Conservation (phyloP, 2,113 vertebrate genomes). For the Sorex fumeus region DNA sequence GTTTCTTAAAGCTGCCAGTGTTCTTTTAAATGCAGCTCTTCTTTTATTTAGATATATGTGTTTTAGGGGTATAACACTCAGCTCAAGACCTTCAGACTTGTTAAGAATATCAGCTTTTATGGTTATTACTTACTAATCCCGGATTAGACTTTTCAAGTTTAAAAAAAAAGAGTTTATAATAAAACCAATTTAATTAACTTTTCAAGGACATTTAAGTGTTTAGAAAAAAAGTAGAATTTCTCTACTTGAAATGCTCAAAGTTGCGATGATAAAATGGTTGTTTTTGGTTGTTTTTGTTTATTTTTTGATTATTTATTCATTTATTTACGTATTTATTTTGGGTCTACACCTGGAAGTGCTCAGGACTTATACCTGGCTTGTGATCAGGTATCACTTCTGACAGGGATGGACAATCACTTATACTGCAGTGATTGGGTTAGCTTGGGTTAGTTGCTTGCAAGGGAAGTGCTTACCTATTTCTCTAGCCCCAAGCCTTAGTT, state of each 20-base stretch:
- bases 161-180: conserved; percentile 44
- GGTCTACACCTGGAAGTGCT: no score
- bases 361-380: no score
- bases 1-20: background rate
- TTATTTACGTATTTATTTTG: background rate
- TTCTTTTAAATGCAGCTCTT: conserved; percentile 4
- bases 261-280: conserved; percentile 13
- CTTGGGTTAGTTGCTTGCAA: no score
- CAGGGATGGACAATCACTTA: no score
- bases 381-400: no score
- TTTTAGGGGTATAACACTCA: background rate
- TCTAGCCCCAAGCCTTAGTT: no score
- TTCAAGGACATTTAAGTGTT: conserved; percentile 65
- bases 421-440: no score
- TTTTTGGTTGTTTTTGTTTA: no score
- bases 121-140: conserved; percentile 67
- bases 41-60: background rate
- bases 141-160: conserved; percentile 66
- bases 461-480: no score
- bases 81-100: conserved; percentile 18
- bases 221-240: conserved; percentile 29
- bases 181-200: conserved; percentile 80
- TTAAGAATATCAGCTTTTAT: conserved; percentile 65
- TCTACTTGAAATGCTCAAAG: conserved; percentile 23
- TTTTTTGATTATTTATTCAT: no score